Base-by-base conservation (phyloP, 2,888 invertebrate genomes). In the Horisme vitalbata region DNA sequence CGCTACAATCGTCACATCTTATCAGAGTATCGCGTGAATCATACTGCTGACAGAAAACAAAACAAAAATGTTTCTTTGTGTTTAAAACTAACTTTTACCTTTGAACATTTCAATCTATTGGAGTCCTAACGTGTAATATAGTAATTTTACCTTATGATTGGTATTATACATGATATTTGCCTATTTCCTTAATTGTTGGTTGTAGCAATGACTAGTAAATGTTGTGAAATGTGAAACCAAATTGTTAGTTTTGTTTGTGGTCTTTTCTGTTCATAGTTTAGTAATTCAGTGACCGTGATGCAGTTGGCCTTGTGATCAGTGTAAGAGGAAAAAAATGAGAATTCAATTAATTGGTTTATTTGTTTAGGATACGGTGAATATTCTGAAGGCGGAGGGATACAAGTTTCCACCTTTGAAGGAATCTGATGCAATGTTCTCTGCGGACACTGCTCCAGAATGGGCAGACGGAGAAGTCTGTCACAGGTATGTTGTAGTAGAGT, bases 401-500 rank as follows among this genome's bases (percentile, higher is more conserved):
- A 94, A 94, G 61, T 98, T 99, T 76, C 98, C 98, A 0, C 91
- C 93, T 23, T 82, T 98, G 39, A 96, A 96, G 72, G 99, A 99
- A 85, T 96, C 98, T 45, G 99, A 99, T 85, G 99, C 99, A 24
- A 99, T 99, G 99, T 99, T 99, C 82, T 94, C 94, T 44, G 97
- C 99, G 3, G 98, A 99, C 75, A 95, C 95, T 13, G 99, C 99
- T 7, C 99, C 99, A 0, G 96, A 97, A 71, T 99, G 99, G 99
- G 95, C 95, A 2, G 99, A 99, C 73, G 98, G 98, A 9, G 95
- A 96, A 71, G 95, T 94, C 6, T 99, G 99, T 69, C 96, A 98
- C 86, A 94, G 90, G 90, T 87, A 57, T 53, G n/a, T n/a, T n/a
- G n/a, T n/a, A n/a, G n/a, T n/a, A n/a, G n/a, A n/a, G n/a, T n/a